Percentiles rank a stretch among this genome's conserved stretches.
These are phyloP conservation scores for Cyphomyrmex costatus DNA, from an alignment of 1,140 invertebrate genomes.

Conservation along the genomic window DNA sequence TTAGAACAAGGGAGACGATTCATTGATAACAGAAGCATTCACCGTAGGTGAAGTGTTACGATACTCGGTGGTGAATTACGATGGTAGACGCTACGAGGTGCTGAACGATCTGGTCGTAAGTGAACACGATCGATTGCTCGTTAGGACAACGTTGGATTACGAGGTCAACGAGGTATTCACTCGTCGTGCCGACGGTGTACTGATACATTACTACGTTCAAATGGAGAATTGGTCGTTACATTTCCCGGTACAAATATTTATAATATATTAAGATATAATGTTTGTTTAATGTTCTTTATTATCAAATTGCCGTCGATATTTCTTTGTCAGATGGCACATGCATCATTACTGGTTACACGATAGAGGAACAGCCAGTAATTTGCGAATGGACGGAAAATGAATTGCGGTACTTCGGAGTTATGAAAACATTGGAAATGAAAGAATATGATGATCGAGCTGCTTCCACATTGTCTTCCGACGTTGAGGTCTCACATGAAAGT, in stretches of 20 bases:
- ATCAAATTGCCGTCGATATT: not conserved
- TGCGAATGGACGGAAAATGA: constrained; percentile 81
- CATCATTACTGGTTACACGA: constrained; percentile 84
- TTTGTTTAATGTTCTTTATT: not conserved
- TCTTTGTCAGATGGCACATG: constrained; percentile 84
- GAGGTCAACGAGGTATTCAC: constrained; percentile 87
- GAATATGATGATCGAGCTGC: not conserved
- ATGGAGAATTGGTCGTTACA: constrained; percentile 85
- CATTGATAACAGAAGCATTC: constrained; percentile 25
- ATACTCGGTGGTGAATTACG: constrained; percentile 78
- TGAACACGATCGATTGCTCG: constrained; percentile 85
- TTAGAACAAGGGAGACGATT: constrained; percentile 17
- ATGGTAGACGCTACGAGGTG: constrained; percentile 79
- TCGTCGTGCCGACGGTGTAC: constrained; percentile 87
- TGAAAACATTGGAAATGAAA: not conserved
- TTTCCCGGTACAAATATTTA: constrained; percentile 76
- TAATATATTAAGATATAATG: not conserved
- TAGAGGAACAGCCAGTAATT: constrained; percentile 81
- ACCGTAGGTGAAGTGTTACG: constrained; percentile 61
- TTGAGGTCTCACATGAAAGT: constrained; percentile 4
- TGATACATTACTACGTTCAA: constrained; percentile 85
- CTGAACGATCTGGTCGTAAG: constrained; percentile 76
- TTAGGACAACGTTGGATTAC: constrained; percentile 86
- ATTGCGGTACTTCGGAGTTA: constrained; percentile 70
- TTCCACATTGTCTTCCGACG: not conserved